phyloP scores from a whole-genome alignment of 2,888 invertebrate genomes.

The Cylloceria caligata region DNA sequence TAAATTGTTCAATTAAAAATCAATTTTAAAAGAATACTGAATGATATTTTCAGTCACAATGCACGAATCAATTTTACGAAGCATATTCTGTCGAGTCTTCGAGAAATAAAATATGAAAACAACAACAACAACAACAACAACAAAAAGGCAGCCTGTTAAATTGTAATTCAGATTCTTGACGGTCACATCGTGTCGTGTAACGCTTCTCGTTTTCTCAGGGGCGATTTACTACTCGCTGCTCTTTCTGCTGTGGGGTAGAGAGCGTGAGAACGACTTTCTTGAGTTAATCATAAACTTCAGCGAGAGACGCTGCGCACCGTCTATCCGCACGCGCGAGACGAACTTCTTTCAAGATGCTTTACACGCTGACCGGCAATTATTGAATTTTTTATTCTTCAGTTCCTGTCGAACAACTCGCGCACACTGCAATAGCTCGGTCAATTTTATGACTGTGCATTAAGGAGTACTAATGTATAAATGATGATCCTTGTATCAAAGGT shows the following conservation, averaged over 20 bases:
- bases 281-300: constrained; percentile 46
- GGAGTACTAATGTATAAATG: neutral
- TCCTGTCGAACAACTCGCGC: constrained; percentile 9
- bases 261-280: constrained; percentile 53
- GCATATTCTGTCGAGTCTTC: constrained; percentile 5
- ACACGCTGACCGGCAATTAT: constrained; percentile 7
- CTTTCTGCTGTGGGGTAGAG: constrained; percentile 5
- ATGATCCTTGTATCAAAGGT: neutral
- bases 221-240: constrained; percentile 17
- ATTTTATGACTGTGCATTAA: constrained; percentile 1
- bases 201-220: constrained; percentile 53
- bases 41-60: no score
- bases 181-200: constrained; percentile 22
- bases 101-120: constrained; percentile 9
- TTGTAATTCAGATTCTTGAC: constrained; percentile 7
- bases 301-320: constrained; percentile 17
- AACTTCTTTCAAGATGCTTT: constrained; percentile 23
- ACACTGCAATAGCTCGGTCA: constrained; percentile 8
- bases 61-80: no score
- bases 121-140: no score
- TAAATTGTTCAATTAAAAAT: no score
- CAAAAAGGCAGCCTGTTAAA: neutral
- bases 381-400: constrained; percentile 17
- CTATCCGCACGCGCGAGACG: constrained; percentile 19
- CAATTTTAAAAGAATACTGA: no score